Conservation (phyloP, 1,140 invertebrate species). For the Zaprionus kolodkinae region DNA sequence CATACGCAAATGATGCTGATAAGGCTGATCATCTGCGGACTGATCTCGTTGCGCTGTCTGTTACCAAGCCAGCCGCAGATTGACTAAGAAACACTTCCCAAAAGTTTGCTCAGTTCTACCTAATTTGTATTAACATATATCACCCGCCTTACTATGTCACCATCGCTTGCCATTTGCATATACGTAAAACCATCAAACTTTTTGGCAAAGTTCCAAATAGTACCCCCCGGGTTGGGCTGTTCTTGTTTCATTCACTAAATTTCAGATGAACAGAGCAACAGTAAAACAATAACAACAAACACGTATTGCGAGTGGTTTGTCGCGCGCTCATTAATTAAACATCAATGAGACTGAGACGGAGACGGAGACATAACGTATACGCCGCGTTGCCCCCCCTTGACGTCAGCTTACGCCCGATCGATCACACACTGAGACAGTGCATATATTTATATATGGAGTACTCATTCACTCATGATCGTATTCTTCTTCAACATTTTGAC, state of each 20-base stretch:
- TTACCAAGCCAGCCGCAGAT: not conserved
- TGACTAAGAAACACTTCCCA: not conserved
- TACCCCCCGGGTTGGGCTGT: constrained; percentile 10
- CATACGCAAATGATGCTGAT: not conserved
- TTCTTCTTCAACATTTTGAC: constrained; percentile 19
- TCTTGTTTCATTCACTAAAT: constrained; percentile 51
- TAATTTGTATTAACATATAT: not conserved
- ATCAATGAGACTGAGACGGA: constrained; percentile 37
- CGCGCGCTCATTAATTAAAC: constrained; percentile 56
- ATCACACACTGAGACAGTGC: constrained; percentile 16
- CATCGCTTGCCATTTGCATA: not conserved
- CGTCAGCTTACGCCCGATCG: constrained; percentile 31
- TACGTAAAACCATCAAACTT: not conserved
- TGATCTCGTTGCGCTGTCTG: not conserved
- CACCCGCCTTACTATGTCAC: not conserved
- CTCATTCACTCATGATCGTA: not conserved
- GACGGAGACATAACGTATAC: constrained; percentile 51
- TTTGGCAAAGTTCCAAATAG: constrained; percentile 1
- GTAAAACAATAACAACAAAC: constrained; percentile 37
- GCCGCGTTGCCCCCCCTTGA: constrained; percentile 25
- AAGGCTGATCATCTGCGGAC: not conserved
- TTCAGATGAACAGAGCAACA: constrained; percentile 49
- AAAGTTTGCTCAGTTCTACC: not conserved
- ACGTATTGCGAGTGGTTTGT: constrained; percentile 48
- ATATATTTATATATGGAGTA: not conserved